Evolutionary conservation across 1,140 invertebrate genomes (phyloP).

Genomic region (Bombus turneri): DNA sequence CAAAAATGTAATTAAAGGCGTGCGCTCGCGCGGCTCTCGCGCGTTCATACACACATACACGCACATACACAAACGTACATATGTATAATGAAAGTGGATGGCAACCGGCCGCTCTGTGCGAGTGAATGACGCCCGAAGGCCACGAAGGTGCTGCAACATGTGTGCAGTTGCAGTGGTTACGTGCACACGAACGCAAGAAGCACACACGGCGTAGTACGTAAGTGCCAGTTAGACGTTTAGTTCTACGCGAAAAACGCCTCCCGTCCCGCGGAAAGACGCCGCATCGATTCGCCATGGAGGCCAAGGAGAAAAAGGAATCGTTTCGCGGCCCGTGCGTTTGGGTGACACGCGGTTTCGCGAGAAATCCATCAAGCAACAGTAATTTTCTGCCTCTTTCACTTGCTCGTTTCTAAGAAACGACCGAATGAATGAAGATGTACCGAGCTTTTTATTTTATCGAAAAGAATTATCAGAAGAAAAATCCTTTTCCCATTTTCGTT

Average conservation of each 20-base stretch:
- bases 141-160: constrained; percentile 77
- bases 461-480: neutral
- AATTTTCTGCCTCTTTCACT: constrained; percentile 8
- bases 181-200: constrained; percentile 45
- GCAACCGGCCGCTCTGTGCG: constrained; percentile 71
- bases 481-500: neutral
- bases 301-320: constrained; percentile 56
- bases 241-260: constrained; percentile 33
- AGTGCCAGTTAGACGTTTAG: constrained; percentile 37
- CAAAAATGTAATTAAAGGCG: constrained; percentile 80
- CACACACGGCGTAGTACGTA: neutral
- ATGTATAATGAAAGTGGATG: constrained; percentile 78
- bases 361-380: constrained; percentile 12
- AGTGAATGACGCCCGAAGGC: constrained; percentile 82
- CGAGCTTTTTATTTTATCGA: neutral
- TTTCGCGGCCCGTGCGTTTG: constrained; percentile 3
- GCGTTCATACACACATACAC: neutral
- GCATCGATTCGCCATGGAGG: constrained; percentile 65
- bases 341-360: constrained; percentile 19
- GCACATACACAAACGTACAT: constrained; percentile 18
- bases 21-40: constrained; percentile 60
- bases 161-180: constrained; percentile 62
- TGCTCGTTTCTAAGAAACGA: neutral
- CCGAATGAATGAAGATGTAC: constrained; percentile 11
- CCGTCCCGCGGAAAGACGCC: constrained; percentile 51